Conservation (phyloP, 2,888 invertebrate genomes). For the Drosophila paranaensis region DNA sequence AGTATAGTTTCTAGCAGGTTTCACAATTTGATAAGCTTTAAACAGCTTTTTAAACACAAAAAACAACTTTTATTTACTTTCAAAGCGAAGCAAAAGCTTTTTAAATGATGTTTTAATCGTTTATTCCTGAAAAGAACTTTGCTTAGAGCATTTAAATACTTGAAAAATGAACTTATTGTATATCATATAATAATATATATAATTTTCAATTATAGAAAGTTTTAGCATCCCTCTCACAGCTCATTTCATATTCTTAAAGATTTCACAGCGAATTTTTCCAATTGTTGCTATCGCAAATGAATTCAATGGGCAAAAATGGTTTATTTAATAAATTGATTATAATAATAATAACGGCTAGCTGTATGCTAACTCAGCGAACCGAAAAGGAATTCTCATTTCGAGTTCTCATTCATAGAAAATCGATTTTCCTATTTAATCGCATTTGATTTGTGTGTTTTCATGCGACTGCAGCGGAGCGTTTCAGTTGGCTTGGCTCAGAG, state of each 20-base stretch:
- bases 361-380: background rate
- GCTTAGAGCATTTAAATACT: too few relatives aligned
- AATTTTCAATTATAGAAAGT: too few relatives aligned
- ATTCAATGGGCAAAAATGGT: background rate
- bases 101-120: too few relatives aligned
- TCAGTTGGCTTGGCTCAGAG: background rate
- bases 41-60: background rate
- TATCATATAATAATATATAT: too few relatives aligned
- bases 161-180: too few relatives aligned
- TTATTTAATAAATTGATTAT: background rate
- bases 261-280: background rate
- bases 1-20: background rate
- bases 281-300: background rate
- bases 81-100: too few relatives aligned
- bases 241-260: background rate
- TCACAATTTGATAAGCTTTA: background rate
- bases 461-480: background rate
- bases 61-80: background rate
- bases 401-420: slow-evolving; percentile 2
- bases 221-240: too few relatives aligned
- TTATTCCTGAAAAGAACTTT: too few relatives aligned
- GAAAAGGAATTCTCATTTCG: slow-evolving; percentile 3
- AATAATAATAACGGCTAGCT: background rate
- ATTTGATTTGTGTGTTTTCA: slow-evolving; percentile 13
- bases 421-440: slow-evolving; percentile 10